Percentiles rank a stretch among this genome's conserved stretches.
Conservation (phyloP, 2,113 vertebrate genomes). For the Clupea harengus region DNA sequence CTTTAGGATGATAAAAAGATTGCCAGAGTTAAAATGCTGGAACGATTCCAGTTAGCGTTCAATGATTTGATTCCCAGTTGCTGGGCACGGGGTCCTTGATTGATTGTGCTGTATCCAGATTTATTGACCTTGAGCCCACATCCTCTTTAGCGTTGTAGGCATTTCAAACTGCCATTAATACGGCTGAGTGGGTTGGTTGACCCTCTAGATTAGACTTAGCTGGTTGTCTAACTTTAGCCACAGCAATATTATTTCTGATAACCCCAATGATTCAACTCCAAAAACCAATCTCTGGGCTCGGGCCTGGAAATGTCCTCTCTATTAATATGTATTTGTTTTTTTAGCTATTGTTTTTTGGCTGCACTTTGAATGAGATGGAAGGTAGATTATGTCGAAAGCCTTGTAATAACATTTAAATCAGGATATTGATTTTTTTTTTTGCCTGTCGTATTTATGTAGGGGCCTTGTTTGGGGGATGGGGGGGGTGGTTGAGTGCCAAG, state of each 20-base stretch:
- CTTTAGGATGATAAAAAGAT: not conserved
- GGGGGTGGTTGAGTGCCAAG: slow-evolving; percentile 37
- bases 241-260: slow-evolving; percentile 36
- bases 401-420: slow-evolving; percentile 47
- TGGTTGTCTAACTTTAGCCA: slow-evolving; percentile 29
- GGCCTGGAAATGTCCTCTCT: slow-evolving; percentile 1
- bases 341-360: slow-evolving; percentile 15
- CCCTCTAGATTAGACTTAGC: not conserved
- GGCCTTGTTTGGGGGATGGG: slow-evolving; percentile 41
- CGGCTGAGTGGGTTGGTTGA: slow-evolving; percentile 18
- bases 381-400: slow-evolving; percentile 36
- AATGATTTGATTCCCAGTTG: not conserved
- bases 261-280: slow-evolving; percentile 39
- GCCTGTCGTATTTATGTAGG: slow-evolving; percentile 36
- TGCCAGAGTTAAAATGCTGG: not conserved
- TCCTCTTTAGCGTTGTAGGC: not conserved
- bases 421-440: slow-evolving; percentile 34
- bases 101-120: not conserved
- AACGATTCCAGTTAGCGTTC: not conserved
- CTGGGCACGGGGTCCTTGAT: not conserved
- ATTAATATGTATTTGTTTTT: slow-evolving; percentile 22
- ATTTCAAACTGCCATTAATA: slow-evolving; percentile 6
- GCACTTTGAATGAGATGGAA: slow-evolving; percentile 25
- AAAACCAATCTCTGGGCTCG: slow-evolving; percentile 27
- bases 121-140: not conserved